Percentiles rank a stretch among this genome's conserved stretches.
These are phyloP conservation scores for Melanchra persicariae DNA, from an alignment of 2,888 invertebrate species.

Conservation along the genomic window DNA sequence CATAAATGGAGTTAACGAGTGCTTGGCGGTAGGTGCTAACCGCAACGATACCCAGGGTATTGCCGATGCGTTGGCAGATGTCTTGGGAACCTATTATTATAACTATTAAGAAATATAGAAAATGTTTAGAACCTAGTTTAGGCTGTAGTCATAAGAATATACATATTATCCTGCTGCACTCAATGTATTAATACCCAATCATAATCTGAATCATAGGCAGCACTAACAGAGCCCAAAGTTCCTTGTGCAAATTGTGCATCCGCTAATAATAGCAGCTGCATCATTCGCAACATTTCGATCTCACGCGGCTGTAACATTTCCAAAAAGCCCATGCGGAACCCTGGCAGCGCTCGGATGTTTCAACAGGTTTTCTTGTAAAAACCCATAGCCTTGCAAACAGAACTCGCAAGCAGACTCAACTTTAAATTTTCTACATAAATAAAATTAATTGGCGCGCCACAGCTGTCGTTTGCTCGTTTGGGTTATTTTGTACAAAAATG, in stretches of 20 bases:
- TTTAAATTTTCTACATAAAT: conserved; percentile 52
- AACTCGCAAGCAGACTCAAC: conserved; percentile 42
- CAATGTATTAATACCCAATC: conserved; percentile 6
- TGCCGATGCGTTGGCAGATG: conserved; percentile 57
- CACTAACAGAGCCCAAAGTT: conserved; percentile 8
- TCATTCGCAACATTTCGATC: conserved; percentile 19
- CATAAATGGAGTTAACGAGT: conserved; percentile 26
- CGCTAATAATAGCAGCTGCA: conserved; percentile 36
- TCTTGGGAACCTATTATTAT: conserved; percentile 26
- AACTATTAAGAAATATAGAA: conserved; percentile 30
- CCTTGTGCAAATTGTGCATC: conserved; percentile 4
- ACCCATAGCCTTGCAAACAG: conserved; percentile 64
- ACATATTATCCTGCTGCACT: conserved; percentile 2
- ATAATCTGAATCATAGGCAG: conserved; percentile 33
- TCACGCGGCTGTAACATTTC: conserved; percentile 15
- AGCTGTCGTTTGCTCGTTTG: conserved; percentile 50
- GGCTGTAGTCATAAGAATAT: conserved; percentile 13
- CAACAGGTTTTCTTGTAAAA: conserved; percentile 67
- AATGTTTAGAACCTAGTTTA: not conserved
- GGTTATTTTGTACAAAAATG: conserved; percentile 40
- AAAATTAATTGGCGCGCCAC: conserved; percentile 53
- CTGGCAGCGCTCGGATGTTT: conserved; percentile 50
- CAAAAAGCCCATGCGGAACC: conserved; percentile 49
- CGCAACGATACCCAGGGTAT: conserved; percentile 48
- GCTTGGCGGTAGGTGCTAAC: conserved; percentile 32